Evolutionary conservation across 2,113 vertebrate genomes (phyloP), one percentile per base, ranked within the genome.

Genomic region (Rhinolophus ferrumequinum): DNA sequence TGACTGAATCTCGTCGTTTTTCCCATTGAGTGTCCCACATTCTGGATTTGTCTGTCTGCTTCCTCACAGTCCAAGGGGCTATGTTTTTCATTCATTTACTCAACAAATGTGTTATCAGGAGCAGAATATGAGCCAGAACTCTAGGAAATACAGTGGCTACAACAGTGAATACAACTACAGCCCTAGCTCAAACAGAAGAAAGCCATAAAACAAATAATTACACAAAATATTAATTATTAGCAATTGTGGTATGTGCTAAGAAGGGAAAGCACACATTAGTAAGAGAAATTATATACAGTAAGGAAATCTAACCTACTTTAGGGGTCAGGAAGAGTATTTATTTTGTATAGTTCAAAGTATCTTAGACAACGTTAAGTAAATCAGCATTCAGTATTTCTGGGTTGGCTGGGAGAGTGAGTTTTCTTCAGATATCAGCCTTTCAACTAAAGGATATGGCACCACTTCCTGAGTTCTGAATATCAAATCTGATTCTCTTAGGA

Each of bases 151-250:
- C 21, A 73, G 7, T 62, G 54, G 26, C 21, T 33, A 52, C 9
- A 97, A 81, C 0, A 67, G 13, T 47, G 30, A 93, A 86, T n/a
- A 87, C 38, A 80, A 80, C 26, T 87, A 44, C 0, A 44, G 64
- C 26, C 15, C 75, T 96, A 2, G 6, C 26, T 87, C 50, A 84
- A 89, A 88, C 8, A 96, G n/a, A 80, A 95, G n/a, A 88, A 93
- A 90, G 52, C 41, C 33, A 28, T 64, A 30, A 85, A 82, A 72
- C 28, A 86, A 77, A 67, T 41, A 64, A 76, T 79, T 67, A 73
- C 6, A 60, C 2, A 69, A 89, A 86, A 72, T 30, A 47, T 69
- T 88, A 76, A 92, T 73, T 62, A 92, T 38, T 62, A 79, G 35
- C 38, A 87, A 35, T 2, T 93, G 69, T 89, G n/a, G 56, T 66